Conservation (phyloP, 2,113 vertebrate genomes). For the Penelope pileata region DNA sequence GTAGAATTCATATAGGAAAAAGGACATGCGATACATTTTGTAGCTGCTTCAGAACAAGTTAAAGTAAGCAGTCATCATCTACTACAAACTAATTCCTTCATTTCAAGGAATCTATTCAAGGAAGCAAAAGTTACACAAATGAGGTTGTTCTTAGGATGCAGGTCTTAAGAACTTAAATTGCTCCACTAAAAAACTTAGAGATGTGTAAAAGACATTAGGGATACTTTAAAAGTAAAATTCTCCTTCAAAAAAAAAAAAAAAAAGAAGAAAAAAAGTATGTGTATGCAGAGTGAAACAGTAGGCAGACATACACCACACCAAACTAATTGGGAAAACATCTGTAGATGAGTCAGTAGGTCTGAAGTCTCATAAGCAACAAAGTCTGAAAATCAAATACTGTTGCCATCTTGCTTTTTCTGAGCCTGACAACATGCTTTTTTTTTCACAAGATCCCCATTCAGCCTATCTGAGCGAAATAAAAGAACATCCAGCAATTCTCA, state of each 20-base stretch:
- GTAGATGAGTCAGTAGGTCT: background rate
- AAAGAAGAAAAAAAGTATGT: background rate
- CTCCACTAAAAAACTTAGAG: background rate
- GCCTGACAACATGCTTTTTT: slow-evolving; percentile 53
- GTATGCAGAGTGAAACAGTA: background rate
- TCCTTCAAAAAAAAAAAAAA: background rate
- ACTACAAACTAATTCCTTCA: background rate
- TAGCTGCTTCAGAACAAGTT: background rate
- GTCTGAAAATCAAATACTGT: slow-evolving; percentile 57
- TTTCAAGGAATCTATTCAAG: background rate
- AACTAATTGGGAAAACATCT: background rate
- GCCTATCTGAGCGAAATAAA: slow-evolving; percentile 76
- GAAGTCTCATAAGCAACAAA: background rate
- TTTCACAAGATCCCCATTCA: slow-evolving; percentile 65
- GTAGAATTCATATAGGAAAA: background rate
- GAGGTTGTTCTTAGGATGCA: background rate
- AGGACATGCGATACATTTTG: background rate
- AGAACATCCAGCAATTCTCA: slow-evolving; percentile 60
- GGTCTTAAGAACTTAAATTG: background rate
- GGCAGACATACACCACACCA: background rate
- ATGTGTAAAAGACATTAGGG: background rate
- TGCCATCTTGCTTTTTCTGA: slow-evolving; percentile 71
- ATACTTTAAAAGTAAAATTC: background rate
- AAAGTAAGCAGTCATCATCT: background rate
- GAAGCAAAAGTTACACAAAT: background rate